Evolutionary conservation across 2,797 vertebrate genomes (phyloP).

Genomic region (Galagoides demidoff): DNA sequence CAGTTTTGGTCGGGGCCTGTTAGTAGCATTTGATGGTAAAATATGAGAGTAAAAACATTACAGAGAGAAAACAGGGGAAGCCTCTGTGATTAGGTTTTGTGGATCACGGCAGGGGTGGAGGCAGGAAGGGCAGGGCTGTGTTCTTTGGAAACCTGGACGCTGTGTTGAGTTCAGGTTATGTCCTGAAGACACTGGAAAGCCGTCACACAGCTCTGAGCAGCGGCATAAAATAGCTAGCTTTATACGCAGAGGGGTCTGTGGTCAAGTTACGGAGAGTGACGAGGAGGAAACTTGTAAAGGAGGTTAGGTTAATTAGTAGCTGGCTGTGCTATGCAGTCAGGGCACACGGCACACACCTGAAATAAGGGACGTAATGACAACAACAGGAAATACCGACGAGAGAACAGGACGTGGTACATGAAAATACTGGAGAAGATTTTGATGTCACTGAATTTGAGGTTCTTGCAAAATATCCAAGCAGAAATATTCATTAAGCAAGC

Average conservation of each 20-base stretch:
- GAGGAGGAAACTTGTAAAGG: background rate
- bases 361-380: background rate
- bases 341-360: background rate
- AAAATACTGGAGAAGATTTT: background rate
- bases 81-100: background rate
- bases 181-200: background rate
- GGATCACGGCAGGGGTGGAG: background rate
- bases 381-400: background rate
- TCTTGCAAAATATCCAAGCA: slow-evolving; percentile 8
- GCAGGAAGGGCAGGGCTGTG: background rate
- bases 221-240: background rate
- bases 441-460: background rate
- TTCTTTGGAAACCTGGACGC: background rate
- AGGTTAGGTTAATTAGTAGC: background rate
- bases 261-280: background rate
- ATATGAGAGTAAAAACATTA: background rate
- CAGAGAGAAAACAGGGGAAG: background rate
- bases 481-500: background rate
- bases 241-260: background rate
- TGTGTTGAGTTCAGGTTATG: background rate
- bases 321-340: background rate
- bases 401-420: background rate
- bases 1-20: background rate
- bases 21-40: background rate
- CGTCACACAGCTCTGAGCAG: background rate